Evolutionary conservation across 2,888 invertebrate genomes (phyloP), one percentile per base, ranked within the genome.

Genomic region (Smittia sp.): DNA sequence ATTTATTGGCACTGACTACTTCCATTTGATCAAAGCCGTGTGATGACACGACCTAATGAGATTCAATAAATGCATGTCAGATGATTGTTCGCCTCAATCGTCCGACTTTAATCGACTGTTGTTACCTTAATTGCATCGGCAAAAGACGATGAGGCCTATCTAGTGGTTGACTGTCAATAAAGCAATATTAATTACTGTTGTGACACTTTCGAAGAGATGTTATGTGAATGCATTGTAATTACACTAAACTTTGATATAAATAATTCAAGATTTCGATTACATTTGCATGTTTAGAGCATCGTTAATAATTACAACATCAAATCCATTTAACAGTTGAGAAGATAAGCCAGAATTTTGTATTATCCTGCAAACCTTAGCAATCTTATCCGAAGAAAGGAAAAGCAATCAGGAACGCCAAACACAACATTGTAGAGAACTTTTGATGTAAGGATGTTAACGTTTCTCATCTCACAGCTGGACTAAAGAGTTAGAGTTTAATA

Each of bases 21-120:
- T 18, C n/a, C n/a, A 46, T 15, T 6, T 46, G 15, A 46, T 11
- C 15, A 2, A n/a, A 46, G 15, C 11, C 13, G 22, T 22, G 58
- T 58, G 58, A 58, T 58, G 58, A 58, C 58, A 22, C 1, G 58
- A 58, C 7, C 6, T 58, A 58, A 58, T 58, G 58, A 22, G 22
- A 20, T 20, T 58, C 58, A 20, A 58, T 58, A 58, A 22, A 58
- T 58, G 22, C 7, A n/a, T 58, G 58, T 58, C 58, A 7, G n/a
- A 22, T 58, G 58, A 58, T 58, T 58, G 46, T 32, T 32, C 46
- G 15, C 46, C n/a, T 13, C 58, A 58, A 18, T 58, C 18, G n/a
- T 22, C 4, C 13, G 2, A 58, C 20, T 58, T 58, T 58, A 58
- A 58, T 58, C 58, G 22, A 58, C 58, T 58, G 9, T n/a, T 22